Percentiles rank a stretch among this genome's conserved stretches.
Conservation (phyloP, 2,797 vertebrate genomes). For the Danio aesculapii region DNA sequence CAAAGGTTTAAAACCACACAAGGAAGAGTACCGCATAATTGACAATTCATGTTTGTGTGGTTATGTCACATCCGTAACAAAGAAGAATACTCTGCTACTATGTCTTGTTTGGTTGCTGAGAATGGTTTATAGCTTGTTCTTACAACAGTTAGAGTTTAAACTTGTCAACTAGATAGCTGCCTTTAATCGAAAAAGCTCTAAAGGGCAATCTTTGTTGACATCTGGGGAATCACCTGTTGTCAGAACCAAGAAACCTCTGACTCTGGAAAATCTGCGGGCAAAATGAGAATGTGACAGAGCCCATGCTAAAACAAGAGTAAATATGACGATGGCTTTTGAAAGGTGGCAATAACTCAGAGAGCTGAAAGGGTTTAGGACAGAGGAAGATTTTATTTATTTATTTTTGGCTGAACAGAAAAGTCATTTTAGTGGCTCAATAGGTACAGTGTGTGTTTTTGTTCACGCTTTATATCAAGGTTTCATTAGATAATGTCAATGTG, state of each 20-base stretch:
- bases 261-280: neutral
- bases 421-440: neutral
- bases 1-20: no score
- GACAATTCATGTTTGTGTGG: no score
- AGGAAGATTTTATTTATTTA: neutral
- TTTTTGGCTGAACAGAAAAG: neutral
- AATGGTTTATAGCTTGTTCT: neutral
- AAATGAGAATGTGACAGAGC: neutral
- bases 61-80: no score
- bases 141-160: neutral
- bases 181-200: neutral
- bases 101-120: no score
- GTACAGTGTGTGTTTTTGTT: neutral
- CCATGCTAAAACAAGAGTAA: neutral
- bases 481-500: no score
- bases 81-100: no score
- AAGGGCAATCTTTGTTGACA: neutral
- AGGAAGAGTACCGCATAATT: no score
- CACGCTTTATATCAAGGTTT: no score
- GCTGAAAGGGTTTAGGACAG: neutral
- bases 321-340: neutral
- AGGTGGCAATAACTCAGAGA: neutral
- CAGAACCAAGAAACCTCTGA: neutral
- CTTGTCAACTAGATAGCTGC: neutral
- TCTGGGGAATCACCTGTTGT: neutral